Evolutionary conservation across 2,797 vertebrate genomes (phyloP).

Genomic region (Lacerta bilineata): DNA sequence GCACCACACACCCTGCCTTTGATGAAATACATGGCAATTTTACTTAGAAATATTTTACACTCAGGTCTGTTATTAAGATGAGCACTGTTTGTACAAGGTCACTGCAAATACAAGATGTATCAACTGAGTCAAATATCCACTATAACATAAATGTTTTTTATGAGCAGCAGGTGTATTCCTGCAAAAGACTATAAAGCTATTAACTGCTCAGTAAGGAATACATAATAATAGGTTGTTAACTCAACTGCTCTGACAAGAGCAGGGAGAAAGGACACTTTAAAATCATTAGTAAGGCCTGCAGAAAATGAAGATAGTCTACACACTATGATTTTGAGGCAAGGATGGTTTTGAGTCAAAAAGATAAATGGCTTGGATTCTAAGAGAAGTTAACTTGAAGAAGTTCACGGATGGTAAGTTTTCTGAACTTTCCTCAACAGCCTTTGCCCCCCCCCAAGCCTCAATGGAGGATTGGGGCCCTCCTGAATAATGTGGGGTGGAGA

Average conservation of each 20-base stretch:
- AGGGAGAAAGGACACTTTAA: conserved; percentile 77
- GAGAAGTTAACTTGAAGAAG: not conserved
- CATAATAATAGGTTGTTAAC: conserved; percentile 79
- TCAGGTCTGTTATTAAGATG: conserved; percentile 52
- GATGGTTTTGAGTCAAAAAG: conserved; percentile 33
- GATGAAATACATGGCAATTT: conserved; percentile 24
- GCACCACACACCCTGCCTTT: not conserved
- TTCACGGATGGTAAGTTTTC: not conserved
- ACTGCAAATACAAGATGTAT: conserved; percentile 69
- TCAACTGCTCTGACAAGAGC: conserved; percentile 72
- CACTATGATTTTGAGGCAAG: conserved; percentile 56
- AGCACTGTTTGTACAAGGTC: conserved; percentile 75
- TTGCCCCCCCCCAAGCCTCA: not conserved
- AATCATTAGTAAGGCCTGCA: conserved; percentile 51
- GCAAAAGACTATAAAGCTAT: conserved; percentile 76
- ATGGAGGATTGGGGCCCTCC: not conserved
- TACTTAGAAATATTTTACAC: conserved; percentile 35
- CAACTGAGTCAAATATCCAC: conserved; percentile 74
- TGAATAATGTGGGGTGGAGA: not conserved
- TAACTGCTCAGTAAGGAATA: conserved; percentile 80
- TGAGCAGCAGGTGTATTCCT: conserved; percentile 82
- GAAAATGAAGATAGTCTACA: conserved; percentile 55
- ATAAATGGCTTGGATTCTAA: conserved; percentile 45
- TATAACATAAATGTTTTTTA: conserved; percentile 80
- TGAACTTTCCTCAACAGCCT: not conserved